Evolutionary conservation across 2,113 vertebrate genomes (phyloP), one percentile per base, ranked within the genome.

Genomic region (Tichodroma muraria): DNA sequence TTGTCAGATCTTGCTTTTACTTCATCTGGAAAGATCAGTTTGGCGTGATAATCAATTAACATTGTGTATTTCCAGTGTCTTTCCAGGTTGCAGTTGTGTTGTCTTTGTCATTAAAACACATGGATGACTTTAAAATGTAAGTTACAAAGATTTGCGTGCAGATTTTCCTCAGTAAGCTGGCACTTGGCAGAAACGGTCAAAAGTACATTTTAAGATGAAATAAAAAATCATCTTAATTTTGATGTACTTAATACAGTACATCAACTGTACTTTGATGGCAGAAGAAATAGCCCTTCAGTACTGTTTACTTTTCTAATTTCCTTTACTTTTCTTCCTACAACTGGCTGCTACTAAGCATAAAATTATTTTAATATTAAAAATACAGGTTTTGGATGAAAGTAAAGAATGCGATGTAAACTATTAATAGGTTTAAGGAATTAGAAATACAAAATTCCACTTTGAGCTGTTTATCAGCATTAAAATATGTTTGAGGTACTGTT

Each of bases 21-120:
- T 89, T 96, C 79, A 63, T 61, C 88, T 94, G 80, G 87, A 91
- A 88, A 65, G 91, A 85, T 94, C 80, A 57, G 40, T 66, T 89
- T 88, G 87, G 70, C 10, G 4, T 82, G 79, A 70, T 85, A 73
- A 89, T 92, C 81, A 89, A 20, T 80, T 81, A 85, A 76, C 35
- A 54, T 28, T 47, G 30, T 10, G 4, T 60, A 77, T 89, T 95
- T 91, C 70, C 59, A 76, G 63, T 61, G 63, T 56, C 70, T 49
- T 92, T 81, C 57, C 87, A 76, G 53, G 70, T 53, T 91, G 50
- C 35, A 89, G 7, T 65, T 87, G 53, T 82, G 18, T 75, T 85
- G 25, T 78, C 53, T 78, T 92, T 72, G 78, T 79, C 75, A 63
- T 45, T 94, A 80, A 82, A 92, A 70, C 19, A 77, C 20, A 19